Evolutionary conservation across 2,797 vertebrate genomes (phyloP).

Genomic region (Clarias fuscus): DNA sequence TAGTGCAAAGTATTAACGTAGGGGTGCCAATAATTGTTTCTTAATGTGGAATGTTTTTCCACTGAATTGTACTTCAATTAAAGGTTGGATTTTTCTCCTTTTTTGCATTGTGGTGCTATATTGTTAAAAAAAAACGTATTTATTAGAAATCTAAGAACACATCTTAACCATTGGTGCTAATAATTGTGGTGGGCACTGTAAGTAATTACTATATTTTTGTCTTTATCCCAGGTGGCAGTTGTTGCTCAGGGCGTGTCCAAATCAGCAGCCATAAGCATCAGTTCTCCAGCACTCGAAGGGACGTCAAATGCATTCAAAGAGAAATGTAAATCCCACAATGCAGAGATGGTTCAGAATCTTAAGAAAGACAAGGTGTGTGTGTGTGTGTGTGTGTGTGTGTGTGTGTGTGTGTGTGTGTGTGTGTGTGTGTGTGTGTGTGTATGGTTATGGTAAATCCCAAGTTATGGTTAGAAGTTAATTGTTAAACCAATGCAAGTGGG

Average conservation of each 20-base stretch:
- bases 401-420: background rate
- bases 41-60: too few species aligned
- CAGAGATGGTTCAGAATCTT: conserved; percentile 56
- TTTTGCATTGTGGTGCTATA: too few species aligned
- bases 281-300: conserved; percentile 50
- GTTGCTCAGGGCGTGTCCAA: conserved; percentile 15
- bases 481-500: background rate
- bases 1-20: too few species aligned
- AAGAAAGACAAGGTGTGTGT: conserved; percentile 67
- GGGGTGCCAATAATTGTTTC: too few species aligned
- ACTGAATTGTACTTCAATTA: too few species aligned
- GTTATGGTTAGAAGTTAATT: background rate
- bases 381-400: too few species aligned
- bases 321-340: conserved; percentile 45
- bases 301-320: conserved; percentile 63
- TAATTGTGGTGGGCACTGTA: background rate
- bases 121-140: too few species aligned
- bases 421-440: too few species aligned
- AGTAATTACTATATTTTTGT: background rate
- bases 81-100: too few species aligned
- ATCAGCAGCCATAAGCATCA: conserved; percentile 51
- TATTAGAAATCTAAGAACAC: too few species aligned
- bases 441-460: too few species aligned
- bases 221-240: conserved; percentile 8
- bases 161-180: too few species aligned